A percentile compares a stretch with the other conserved stretches of the same genome.
Conservation (phyloP, 1,140 invertebrate genomes). For the Drepana arcuata region DNA sequence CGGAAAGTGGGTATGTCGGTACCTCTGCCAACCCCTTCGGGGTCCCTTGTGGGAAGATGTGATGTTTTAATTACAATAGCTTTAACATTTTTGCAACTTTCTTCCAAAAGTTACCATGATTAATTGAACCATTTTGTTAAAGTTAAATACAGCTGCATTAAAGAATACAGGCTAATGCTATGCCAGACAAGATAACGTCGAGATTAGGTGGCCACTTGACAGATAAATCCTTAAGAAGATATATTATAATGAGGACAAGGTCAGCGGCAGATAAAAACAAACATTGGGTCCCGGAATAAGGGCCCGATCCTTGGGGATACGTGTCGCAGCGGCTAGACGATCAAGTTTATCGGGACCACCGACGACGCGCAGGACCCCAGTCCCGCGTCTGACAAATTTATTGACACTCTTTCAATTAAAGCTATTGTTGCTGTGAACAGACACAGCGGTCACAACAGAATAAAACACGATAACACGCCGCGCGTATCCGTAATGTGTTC, state of each 20-base stretch:
- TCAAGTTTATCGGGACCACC: constrained; percentile 58
- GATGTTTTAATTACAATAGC: too few species aligned
- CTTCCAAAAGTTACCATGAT: too few species aligned
- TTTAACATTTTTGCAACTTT: too few species aligned
- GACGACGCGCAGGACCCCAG: constrained; percentile 34
- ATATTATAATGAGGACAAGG: constrained; percentile 58
- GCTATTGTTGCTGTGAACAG: constrained; percentile 57
- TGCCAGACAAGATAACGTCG: constrained; percentile 35
- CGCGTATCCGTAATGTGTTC: constrained; percentile 57
- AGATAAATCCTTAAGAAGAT: constrained; percentile 44
- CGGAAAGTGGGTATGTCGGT: too few species aligned
- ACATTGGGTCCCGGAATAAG: constrained; percentile 46
- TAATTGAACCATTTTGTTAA: too few species aligned
- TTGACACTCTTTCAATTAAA: constrained; percentile 72
- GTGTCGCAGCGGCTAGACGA: constrained; percentile 28
- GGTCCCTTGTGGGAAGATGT: too few species aligned
- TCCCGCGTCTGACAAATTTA: constrained; percentile 57
- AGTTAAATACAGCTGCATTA: too few species aligned
- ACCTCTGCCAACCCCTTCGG: too few species aligned
- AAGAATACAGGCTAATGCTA: constrained; percentile 13
- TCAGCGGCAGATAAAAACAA: constrained; percentile 58
- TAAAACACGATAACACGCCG: constrained; percentile 65
- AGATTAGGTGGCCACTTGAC: constrained; percentile 22
- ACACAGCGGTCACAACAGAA: constrained; percentile 56
- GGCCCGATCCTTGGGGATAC: constrained; percentile 42